Percentiles rank a stretch among this genome's conserved stretches.
Evolutionary conservation across 2,797 vertebrate species (phyloP).

Genomic region (Cossypha niveicapilla): DNA sequence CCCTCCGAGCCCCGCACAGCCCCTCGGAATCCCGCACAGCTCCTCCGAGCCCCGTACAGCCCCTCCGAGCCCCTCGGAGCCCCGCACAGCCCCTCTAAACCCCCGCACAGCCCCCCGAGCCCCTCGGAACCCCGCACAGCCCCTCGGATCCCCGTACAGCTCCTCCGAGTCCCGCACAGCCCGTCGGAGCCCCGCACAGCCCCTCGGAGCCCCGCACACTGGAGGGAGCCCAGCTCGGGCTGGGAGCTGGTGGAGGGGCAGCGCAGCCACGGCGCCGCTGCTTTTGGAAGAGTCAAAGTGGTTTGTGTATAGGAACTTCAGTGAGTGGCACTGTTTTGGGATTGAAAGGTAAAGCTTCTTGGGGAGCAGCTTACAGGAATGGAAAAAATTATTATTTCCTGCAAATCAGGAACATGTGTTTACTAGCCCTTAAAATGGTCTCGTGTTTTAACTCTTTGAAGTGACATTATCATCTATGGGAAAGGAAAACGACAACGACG

Average conservation of each 20-base stretch:
- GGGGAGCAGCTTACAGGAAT: background rate
- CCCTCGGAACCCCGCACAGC: no score
- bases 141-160: no score
- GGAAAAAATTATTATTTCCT: background rate
- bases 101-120: no score
- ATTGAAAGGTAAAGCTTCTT: background rate
- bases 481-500: rapidly evolving
- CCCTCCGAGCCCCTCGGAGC: no score
- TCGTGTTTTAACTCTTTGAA: conserved; percentile 7
- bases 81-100: no score
- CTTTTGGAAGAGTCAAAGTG: background rate
- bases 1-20: rapidly evolving
- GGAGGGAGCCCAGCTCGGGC: background rate
- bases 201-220: rapidly evolving
- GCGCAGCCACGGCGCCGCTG: background rate
- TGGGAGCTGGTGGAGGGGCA: background rate
- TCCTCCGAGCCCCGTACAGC: no score
- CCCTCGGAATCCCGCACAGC: no score
- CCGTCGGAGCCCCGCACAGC: no score
- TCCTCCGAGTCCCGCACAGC: no score
- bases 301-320: background rate
- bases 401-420: conserved; percentile 18
- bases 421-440: background rate
- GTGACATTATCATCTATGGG: background rate
- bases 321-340: background rate